A percentile compares a stretch with the other conserved stretches of the same genome.
Evolutionary conservation across 2,113 vertebrate genomes (phyloP).

Genomic region (Aramus guarauna): DNA sequence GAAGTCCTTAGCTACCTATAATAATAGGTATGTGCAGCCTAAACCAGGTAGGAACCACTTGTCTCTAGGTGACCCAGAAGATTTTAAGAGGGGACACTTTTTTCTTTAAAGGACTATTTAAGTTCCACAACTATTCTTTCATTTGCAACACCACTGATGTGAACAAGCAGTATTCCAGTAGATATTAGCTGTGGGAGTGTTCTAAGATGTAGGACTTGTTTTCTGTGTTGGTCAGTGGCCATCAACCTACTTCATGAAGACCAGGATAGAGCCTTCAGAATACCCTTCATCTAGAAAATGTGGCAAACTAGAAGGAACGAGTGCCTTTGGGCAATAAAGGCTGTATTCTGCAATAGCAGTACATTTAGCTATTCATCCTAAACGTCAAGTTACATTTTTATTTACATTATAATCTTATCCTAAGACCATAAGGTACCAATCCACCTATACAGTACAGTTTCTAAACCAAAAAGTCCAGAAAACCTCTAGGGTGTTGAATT

Average conservation of each 20-base stretch:
- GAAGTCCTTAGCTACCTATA: background rate
- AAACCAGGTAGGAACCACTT: background rate
- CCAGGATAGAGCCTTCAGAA: background rate
- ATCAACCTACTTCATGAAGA: background rate
- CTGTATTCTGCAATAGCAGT: background rate
- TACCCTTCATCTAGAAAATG: background rate
- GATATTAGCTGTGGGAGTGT: background rate
- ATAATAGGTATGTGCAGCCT: background rate
- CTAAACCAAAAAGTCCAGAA: background rate
- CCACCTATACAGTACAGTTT: background rate
- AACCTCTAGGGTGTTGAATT: background rate
- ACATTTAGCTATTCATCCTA: background rate
- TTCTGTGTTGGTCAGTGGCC: background rate
- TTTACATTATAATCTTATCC: background rate
- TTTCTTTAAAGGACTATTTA: background rate
- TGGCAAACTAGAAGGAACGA: background rate
- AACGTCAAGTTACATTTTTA: background rate
- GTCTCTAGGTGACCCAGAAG: background rate
- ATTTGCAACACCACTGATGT: background rate
- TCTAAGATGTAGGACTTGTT: accelerated
- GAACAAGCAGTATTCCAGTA: background rate
- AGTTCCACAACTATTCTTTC: background rate
- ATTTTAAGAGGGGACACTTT: background rate
- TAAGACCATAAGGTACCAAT: background rate
- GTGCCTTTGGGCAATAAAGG: background rate